A percentile compares a stretch with the other conserved stretches of the same genome.
Evolutionary conservation across 1,140 invertebrate species (phyloP).

Genomic region (Formica selysi): DNA sequence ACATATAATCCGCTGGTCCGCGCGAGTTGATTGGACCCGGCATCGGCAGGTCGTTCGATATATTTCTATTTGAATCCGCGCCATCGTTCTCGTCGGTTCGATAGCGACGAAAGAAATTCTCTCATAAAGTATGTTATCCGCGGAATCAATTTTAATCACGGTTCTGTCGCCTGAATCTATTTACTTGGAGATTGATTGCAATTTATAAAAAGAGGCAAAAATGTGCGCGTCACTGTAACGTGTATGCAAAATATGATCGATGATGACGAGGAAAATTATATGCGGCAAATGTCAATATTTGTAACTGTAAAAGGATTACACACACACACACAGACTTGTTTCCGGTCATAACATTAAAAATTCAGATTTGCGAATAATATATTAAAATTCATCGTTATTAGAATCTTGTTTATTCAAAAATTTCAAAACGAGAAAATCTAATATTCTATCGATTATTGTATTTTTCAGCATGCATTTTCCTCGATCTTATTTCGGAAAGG

Average conservation of each 20-base stretch:
- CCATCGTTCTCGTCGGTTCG: conserved; percentile 24
- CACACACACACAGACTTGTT: neutral
- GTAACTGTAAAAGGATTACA: neutral
- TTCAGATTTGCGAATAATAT: neutral
- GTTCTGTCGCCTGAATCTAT: conserved; percentile 53
- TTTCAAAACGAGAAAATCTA: neutral
- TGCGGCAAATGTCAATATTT: conserved; percentile 12
- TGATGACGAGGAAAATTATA: neutral
- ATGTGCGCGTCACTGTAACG: neutral
- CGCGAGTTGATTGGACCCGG: conserved; percentile 55
- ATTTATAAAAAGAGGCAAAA: conserved; percentile 29
- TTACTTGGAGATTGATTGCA: conserved; percentile 52
- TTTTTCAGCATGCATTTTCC: neutral
- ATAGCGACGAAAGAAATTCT: conserved; percentile 59
- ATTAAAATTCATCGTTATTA: neutral
- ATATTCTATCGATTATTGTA: conserved; percentile 17
- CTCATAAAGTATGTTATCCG: conserved; percentile 54
- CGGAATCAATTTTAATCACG: conserved; percentile 60
- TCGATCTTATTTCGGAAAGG: conserved; percentile 2
- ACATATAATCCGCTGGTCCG: conserved; percentile 54
- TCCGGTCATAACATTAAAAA: neutral
- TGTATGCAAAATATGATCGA: conserved; percentile 42
- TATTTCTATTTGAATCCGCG: conserved; percentile 61
- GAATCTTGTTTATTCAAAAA: neutral
- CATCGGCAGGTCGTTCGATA: conserved; percentile 46